phyloP scores from a whole-genome alignment of 2,113 vertebrate genomes.

The Synchiropus splendidus region DNA sequence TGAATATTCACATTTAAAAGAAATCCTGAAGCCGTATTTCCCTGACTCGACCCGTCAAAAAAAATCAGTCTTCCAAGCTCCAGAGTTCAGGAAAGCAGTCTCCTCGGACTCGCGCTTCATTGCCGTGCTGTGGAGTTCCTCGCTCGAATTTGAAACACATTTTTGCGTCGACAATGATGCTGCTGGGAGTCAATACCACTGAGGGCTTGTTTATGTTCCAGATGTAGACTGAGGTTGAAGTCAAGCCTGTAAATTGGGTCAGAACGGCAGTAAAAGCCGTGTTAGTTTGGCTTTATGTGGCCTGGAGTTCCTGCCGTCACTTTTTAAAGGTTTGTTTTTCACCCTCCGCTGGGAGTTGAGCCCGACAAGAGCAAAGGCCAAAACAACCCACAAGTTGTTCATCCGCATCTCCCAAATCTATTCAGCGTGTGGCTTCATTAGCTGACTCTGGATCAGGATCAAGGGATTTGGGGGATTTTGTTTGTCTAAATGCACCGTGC shows the following conservation, averaged over 20 bases:
- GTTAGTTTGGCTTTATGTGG: conserved; percentile 8
- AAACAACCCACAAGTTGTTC: conserved; percentile 18
- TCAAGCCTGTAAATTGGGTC: conserved; percentile 7
- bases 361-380: conserved; percentile 5
- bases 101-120: too few species aligned
- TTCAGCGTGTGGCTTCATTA: conserved; percentile 24
- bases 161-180: too few species aligned
- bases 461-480: conserved; percentile 29
- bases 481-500: conserved; percentile 11
- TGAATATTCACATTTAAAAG: too few species aligned
- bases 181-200: neutral
- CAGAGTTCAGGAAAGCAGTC: too few species aligned
- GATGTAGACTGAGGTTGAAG: conserved; percentile 12
- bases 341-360: conserved; percentile 5
- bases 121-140: too few species aligned
- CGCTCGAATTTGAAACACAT: too few species aligned
- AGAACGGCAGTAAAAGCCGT: conserved; percentile 5
- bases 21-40: too few species aligned
- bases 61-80: too few species aligned
- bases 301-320: conserved; percentile 5
- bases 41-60: too few species aligned
- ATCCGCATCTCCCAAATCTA: conserved; percentile 1
- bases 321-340: conserved; percentile 34
- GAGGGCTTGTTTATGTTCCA: conserved; percentile 1
- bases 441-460: conserved; percentile 23